Percentiles rank a stretch among this genome's conserved stretches.
These are phyloP conservation scores for Syrista parreyssii DNA, from an alignment of 2,888 invertebrate species.

Conservation along the genomic window DNA sequence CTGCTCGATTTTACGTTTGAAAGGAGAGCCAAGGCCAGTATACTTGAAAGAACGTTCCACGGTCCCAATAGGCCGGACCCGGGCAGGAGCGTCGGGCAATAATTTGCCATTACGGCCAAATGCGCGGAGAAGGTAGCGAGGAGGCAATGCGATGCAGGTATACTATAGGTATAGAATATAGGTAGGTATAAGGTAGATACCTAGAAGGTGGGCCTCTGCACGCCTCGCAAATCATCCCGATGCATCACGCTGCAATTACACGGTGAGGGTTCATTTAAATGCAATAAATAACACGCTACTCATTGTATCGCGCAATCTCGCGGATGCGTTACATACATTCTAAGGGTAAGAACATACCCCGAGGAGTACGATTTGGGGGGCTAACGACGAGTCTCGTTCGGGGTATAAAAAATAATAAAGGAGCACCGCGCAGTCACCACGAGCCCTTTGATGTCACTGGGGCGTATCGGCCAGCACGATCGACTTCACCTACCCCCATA, in stretches of 20 bases:
- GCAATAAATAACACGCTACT: slow-evolving; percentile 62
- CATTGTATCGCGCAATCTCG: slow-evolving; percentile 54
- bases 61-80: background rate
- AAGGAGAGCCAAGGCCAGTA: background rate
- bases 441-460: slow-evolving; percentile 59
- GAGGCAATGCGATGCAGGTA: background rate
- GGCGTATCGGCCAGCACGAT: slow-evolving; percentile 53
- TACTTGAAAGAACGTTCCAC: background rate
- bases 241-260: slow-evolving; percentile 65
- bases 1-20: background rate
- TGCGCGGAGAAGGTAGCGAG: slow-evolving; percentile 6
- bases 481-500: slow-evolving; percentile 59
- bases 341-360: background rate
- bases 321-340: slow-evolving; percentile 21
- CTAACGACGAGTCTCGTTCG: slow-evolving; percentile 1
- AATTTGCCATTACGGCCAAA: slow-evolving; percentile 45
- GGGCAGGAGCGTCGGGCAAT: slow-evolving; percentile 29
- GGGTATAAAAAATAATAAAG: slow-evolving; percentile 9
- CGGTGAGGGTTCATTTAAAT: slow-evolving; percentile 63
- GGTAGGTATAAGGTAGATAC: background rate
- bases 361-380: background rate
- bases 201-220: slow-evolving; percentile 39
- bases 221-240: slow-evolving; percentile 62
- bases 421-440: slow-evolving; percentile 14
- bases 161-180: background rate